Evolutionary conservation across 2,113 vertebrate species (phyloP), one percentile per base, ranked within the genome.

Genomic region (Argyrosomus japonicus): DNA sequence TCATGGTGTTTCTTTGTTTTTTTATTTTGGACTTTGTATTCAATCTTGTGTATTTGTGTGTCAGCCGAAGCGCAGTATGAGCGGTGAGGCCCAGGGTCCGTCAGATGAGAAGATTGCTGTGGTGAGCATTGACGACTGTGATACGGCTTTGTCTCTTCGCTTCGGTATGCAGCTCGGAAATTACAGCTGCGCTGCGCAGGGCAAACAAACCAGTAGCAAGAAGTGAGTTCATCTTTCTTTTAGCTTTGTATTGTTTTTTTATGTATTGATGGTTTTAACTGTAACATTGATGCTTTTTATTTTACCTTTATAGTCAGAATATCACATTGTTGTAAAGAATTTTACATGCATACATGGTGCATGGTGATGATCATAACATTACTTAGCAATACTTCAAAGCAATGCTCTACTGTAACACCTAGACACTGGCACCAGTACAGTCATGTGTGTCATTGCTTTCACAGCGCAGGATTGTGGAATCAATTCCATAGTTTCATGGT

Each of bases 61-160:
- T 56, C 89, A 99, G 98, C 98, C 98, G 56, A 97, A 96, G 91
- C 95, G 96, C 85, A 97, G 96, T 19, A 86, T 96, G 56, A 93
- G 96, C 15, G 98, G 98, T 0, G 96, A 97, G 74, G 96, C 95
- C 19, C 97, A 98, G 91, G 98, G 98, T 60, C 98, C 98, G 2
- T 99, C 98, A 11, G 97, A 98, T 90, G 97, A 99, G 93, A 99
- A 99, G 87, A 97, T 99, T 85, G 97, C 98, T 1, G 96, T 99
- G 85, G 90, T 99, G 89, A 98, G 96, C 18, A 92, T 99, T 70
- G 98, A 99, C 6, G 96, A 98, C 90, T 99, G 98, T 27, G 97
- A 99, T 0, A 96, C 96, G 3, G 95, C 97, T 0, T 91, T 99
- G 88, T 97, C 98, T 4, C 95, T 99, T 75, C 96, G 97, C 86